phyloP scores from a whole-genome alignment of 2,797 vertebrate genomes.

The Neopelma chrysocephalum region DNA sequence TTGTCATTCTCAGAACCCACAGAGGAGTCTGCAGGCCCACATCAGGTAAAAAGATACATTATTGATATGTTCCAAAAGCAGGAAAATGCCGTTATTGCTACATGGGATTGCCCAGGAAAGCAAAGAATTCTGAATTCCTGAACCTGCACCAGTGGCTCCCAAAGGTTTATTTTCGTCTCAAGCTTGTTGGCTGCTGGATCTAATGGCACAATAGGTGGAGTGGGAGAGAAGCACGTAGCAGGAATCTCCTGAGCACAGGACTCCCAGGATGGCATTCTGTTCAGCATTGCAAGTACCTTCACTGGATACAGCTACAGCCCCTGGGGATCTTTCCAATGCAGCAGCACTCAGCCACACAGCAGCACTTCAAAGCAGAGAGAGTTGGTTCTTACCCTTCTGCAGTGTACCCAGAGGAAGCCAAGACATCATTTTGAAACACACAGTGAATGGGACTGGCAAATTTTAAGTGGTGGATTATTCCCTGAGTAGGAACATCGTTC shows the following conservation, averaged over 20 bases:
- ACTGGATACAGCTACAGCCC: not conserved
- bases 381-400: conserved; percentile 76
- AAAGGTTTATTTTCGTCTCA: not conserved
- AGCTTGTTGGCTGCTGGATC: not conserved
- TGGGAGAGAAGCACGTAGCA: not conserved
- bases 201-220: not conserved
- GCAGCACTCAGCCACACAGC: not conserved
- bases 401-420: conserved; percentile 81
- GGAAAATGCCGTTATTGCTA: not conserved
- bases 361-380: not conserved
- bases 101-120: not conserved
- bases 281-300: not conserved
- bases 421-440: conserved; percentile 78
- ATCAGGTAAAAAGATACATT: not conserved
- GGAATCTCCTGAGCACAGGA: not conserved
- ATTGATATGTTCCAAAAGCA: not conserved
- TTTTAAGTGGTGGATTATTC: conserved; percentile 51
- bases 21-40: not conserved
- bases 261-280: not conserved
- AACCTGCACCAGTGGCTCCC: not conserved
- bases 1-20: not conserved
- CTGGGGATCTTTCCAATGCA: not conserved
- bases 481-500: conserved; percentile 47
- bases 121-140: not conserved
- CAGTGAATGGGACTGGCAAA: conserved; percentile 83